Base-by-base conservation (phyloP, 2,888 invertebrate species). In the Aphidius colemani region DNA sequence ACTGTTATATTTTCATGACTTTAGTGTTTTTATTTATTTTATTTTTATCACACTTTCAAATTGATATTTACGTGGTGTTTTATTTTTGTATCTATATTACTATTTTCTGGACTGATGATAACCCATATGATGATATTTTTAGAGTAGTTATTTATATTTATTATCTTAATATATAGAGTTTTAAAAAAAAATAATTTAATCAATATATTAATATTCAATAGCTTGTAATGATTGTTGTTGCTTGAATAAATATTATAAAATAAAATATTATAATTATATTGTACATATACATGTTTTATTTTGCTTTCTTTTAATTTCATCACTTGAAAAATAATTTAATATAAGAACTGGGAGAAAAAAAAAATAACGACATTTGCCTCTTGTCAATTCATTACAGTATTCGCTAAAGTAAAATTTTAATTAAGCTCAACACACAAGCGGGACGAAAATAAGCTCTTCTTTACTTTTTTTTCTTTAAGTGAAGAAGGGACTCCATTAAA, bases 371-470 rank as follows among this genome's bases (percentile, higher is more conserved):
- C 45, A 13, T 56, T 44, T 56, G 1, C 43, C 8, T 56, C 45
- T 45, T 39, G 57, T 57, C 39, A 57, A 63, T 67, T 63, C 39
- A 55, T 67, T 67, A 63, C 58, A 65, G 65, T 67, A 18, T 53
- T 51, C 63, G 55, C 58, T 39, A 50, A 56, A 58, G 53, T 59
- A 59, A 60, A 58, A 55, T 67, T 65, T 65, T 63, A 63, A 65
- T 67, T 61, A 67, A 65, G 53, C 58, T 56, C 46, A 56, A 46
- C 56, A 56, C 45, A 18, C 45, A 56, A 11, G 7, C 11, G 18
- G 9, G 11, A 45, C 30, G 18, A 18, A 13, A 43, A 56, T 57
- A 30, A 57, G 56, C 56, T 1, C 30, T 30, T 30, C 5, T 30
- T n/a, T n/a, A n/a, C n/a, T n/a, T n/a, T 5, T 30, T 30, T 30